Base-by-base conservation (phyloP, 35 echinoderm and acorn worm genomes). In the Patiria miniata region DNA sequence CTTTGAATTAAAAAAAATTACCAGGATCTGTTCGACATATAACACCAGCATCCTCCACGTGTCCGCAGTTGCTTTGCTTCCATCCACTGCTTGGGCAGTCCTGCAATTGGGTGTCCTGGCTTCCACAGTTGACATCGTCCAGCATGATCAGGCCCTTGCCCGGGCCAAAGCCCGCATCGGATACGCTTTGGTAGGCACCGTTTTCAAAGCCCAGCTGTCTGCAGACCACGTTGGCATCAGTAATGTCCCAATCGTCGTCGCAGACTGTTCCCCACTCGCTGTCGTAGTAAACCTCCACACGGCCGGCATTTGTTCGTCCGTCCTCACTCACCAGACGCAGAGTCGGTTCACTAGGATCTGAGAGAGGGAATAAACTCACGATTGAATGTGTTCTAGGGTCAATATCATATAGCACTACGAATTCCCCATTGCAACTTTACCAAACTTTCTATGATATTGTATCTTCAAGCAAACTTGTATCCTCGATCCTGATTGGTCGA, bases 191-290 rank as follows among this genome's bases (percentile, higher is more conserved):
- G 52, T 36, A 4, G 17, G 40, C 52, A 23, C 52, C 81, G 17
- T 55, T 22, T 14, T 51, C 42, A 17, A 53, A 89, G 2, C 79
- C 79, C 3, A 89, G 58, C 57, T 81, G 50, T 19, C 65, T 79
- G 60, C 87, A 89, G 6, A 89, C 87, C 36, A 83, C 57, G 36
- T 89, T 34, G 21, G 54, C 87, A 51, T 89, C 79, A 8, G 51
- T 23, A 18, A 65, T 7, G 15, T 40, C 52, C 78, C 78, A 82
- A 19, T 68, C 33, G 50, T 86, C 84, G 12, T 86, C 83, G 26
- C 83, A 86, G 22, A 86, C 38, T 1, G 83, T 69, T n/a, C 78
- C 87, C 87, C 87, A 89, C 17, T 36, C 61, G 22, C 51, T 19
- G 8, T 50, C 78, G 26, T 89, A 39, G 79, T 68, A 82, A 9